A percentile compares a stretch with the other conserved stretches of the same genome.
phyloP scores from a whole-genome alignment of 2,797 vertebrate species.

The Lepilemur septentrionalis region DNA sequence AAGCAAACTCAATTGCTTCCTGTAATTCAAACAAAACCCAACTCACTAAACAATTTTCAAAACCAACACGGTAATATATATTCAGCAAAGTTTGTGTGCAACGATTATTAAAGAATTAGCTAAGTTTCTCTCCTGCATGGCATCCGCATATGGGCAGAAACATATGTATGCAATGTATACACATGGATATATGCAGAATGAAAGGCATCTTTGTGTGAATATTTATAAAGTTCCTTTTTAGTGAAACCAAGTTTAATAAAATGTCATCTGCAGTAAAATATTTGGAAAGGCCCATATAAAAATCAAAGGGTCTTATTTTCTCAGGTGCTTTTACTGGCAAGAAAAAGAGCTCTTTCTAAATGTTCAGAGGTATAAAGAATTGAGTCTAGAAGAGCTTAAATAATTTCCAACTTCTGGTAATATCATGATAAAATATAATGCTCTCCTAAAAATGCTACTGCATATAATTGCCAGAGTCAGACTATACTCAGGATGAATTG shows the following conservation, averaged over 20 bases:
- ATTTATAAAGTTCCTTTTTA: background rate
- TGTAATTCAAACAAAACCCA: conserved; percentile 24
- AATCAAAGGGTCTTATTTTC: conserved; percentile 31
- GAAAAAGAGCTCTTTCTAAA: background rate
- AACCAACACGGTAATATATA: background rate
- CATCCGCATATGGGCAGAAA: background rate
- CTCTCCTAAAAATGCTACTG: background rate
- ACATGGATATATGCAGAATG: background rate
- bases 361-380: background rate
- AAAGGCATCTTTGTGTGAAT: conserved; percentile 32
- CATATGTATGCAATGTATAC: background rate
- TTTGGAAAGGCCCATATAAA: background rate
- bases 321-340: conserved; percentile 34
- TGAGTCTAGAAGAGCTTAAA: background rate
- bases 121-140: background rate
- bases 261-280: background rate
- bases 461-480: background rate
- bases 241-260: conserved; percentile 42
- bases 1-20: background rate
- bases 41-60: background rate
- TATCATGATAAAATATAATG: background rate
- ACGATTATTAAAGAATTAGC: background rate
- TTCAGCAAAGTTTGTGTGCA: background rate
- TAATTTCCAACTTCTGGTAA: background rate
- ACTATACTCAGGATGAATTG: background rate